Conservation (phyloP, 2,113 vertebrate species). For the Antechinus stuartii region DNA sequence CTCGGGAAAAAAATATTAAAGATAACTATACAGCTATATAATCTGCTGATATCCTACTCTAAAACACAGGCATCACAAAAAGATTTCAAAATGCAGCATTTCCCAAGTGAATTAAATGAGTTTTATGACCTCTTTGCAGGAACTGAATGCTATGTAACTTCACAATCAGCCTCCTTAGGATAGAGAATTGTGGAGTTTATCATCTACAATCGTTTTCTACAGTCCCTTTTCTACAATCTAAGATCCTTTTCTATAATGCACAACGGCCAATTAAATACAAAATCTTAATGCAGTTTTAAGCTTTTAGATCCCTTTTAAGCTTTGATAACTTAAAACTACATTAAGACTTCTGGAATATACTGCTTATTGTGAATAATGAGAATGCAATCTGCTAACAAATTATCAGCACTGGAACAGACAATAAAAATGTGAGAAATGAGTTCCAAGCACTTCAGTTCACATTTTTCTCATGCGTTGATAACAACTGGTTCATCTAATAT, state of each 20-base stretch:
- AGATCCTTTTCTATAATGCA: no score
- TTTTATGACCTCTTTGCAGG: background rate
- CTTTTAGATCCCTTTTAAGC: background rate
- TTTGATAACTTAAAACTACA: background rate
- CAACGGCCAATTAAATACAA: background rate
- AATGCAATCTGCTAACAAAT: background rate
- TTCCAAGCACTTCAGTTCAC: background rate
- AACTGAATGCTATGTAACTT: constrained; percentile 22
- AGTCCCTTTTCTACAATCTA: no score
- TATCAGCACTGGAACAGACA: background rate
- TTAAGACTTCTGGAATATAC: background rate
- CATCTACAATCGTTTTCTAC: no score
- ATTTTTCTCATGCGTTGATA: background rate
- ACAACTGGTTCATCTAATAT: background rate
- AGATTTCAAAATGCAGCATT: constrained; percentile 17
- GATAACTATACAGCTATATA: constrained; percentile 19
- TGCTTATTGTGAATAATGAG: background rate
- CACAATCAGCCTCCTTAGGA: constrained; percentile 46
- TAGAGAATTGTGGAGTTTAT: constrained; percentile 6
- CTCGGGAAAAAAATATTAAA: no score
- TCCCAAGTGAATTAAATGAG: background rate
- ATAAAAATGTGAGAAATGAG: background rate
- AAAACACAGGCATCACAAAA: constrained; percentile 48
- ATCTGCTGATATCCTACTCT: constrained; percentile 30
- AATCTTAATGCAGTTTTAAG: background rate